Conservation (phyloP, 2,888 invertebrate genomes). For the Drosophila mercatorum region DNA sequence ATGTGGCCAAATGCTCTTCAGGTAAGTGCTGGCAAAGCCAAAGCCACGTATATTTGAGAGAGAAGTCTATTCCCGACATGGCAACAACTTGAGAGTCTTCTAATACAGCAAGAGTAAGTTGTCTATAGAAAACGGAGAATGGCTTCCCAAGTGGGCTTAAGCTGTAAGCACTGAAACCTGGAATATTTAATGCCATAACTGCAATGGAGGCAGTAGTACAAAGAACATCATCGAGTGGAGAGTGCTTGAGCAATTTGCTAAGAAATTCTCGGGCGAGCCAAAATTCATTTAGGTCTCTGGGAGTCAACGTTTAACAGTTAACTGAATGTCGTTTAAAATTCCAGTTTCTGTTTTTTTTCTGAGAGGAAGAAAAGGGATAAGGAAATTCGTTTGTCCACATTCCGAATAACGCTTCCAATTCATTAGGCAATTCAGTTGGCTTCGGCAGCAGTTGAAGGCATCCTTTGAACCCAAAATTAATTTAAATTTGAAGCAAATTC, state of each 20-base stretch:
- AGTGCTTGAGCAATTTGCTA: slow-evolving; percentile 18
- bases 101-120: background rate
- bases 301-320: slow-evolving; percentile 18
- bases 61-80: background rate
- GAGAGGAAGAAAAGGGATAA: slow-evolving; percentile 13
- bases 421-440: slow-evolving; percentile 62
- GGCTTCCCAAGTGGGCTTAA: background rate
- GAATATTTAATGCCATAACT: background rate
- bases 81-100: background rate
- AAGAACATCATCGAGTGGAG: slow-evolving; percentile 9
- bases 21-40: slow-evolving; percentile 87
- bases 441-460: slow-evolving; percentile 33
- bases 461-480: slow-evolving; percentile 58
- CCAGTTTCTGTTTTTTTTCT: slow-evolving; percentile 2
- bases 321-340: slow-evolving; percentile 39
- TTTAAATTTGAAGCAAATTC: slow-evolving; percentile 56
- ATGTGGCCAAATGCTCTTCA: slow-evolving; percentile 91
- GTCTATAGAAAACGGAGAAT: background rate
- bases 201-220: background rate
- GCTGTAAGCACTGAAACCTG: background rate
- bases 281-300: slow-evolving; percentile 13
- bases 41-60: background rate
- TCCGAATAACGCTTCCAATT: slow-evolving; percentile 61
- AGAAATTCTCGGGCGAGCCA: background rate
- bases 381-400: slow-evolving; percentile 42